Evolutionary conservation across 2,113 vertebrate genomes (phyloP), one percentile per base, ranked within the genome.

Genomic region (Catagonus wagneri): DNA sequence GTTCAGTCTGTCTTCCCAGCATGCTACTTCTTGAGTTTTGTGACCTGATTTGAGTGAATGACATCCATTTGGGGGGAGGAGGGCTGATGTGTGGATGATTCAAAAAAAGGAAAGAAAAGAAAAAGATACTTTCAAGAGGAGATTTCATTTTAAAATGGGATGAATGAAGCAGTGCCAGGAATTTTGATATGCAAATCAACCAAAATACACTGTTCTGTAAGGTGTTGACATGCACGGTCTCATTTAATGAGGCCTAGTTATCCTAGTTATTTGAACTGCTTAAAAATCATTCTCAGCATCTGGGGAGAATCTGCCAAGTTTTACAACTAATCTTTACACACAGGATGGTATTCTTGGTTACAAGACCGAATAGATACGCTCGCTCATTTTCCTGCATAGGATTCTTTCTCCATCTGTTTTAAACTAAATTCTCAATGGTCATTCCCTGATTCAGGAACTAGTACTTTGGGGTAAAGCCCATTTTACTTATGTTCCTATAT

Each of bases 221-320:
- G 39, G 61, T 92, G 32, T 80, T 97, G 97, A 95, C 84, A 86
- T 32, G 66, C 56, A 92, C 91, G 90, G 25, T 91, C 71, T 78
- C 56, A 69, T 96, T 95, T 93, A 95, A 97, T 95, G 96, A 97
- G 87, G 81, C 84, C 89, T 78, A 87, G 89, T 97, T 96, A 93
- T 92, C 61, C 80, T 52, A 79, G 79, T 95, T 97, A 89, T 85
- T 95, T 90, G 89, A 91, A 96, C 83, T 93, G 71, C 94, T 96
- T 92, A 81, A 94, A 96, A 97, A 97, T 96, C 93, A 93, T 94
- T 92, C 85, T 96, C 94, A 93, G 89, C 79, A 95, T 97, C 76
- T 94, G 71, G 75, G 56, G 81, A 96, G 91, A 75, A 23, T 80
- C 79, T 95, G 94, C 92, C 84, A 96, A 44, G 72, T 74, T 96